Evolutionary conservation across 2,888 invertebrate genomes (phyloP).

Genomic region (Oeneis ivallda): DNA sequence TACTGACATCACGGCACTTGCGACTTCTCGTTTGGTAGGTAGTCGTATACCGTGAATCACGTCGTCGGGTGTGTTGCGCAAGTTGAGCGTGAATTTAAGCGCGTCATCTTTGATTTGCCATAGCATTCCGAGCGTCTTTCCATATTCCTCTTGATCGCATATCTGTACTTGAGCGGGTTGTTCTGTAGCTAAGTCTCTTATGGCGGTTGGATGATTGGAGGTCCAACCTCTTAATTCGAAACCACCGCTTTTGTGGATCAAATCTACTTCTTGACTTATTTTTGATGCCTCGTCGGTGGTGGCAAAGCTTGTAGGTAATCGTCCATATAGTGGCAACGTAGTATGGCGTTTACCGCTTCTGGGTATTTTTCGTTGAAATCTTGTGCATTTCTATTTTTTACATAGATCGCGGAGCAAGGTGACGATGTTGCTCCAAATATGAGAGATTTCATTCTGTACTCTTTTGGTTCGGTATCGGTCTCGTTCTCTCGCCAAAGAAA

Average conservation of each 20-base stretch:
- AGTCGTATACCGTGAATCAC: conserved; percentile 1
- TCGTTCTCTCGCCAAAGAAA: no score
- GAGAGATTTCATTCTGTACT: no score
- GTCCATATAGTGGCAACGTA: no score
- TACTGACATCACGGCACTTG: conserved; percentile 42
- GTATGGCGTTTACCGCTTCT: no score
- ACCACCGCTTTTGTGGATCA: not conserved
- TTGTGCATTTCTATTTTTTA: no score
- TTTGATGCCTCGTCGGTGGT: not conserved
- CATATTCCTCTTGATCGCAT: not conserved
- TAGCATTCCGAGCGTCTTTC: conserved; percentile 17
- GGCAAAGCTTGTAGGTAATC: no score
- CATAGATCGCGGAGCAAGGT: no score
- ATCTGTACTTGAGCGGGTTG: not conserved
- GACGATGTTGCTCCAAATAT: no score
- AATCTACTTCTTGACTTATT: not conserved
- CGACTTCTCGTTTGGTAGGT: conserved; percentile 27
- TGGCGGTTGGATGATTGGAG: not conserved
- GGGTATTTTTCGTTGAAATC: no score
- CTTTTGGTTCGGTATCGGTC: no score
- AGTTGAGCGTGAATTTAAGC: conserved; percentile 15
- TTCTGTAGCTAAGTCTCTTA: not conserved
- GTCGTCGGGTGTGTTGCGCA: conserved; percentile 13
- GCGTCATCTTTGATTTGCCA: conserved; percentile 18
- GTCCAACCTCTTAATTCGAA: not conserved